Conservation (phyloP, 30 jellyfish, hydroid and myxozoan species). For the Aurelia aurita region DNA sequence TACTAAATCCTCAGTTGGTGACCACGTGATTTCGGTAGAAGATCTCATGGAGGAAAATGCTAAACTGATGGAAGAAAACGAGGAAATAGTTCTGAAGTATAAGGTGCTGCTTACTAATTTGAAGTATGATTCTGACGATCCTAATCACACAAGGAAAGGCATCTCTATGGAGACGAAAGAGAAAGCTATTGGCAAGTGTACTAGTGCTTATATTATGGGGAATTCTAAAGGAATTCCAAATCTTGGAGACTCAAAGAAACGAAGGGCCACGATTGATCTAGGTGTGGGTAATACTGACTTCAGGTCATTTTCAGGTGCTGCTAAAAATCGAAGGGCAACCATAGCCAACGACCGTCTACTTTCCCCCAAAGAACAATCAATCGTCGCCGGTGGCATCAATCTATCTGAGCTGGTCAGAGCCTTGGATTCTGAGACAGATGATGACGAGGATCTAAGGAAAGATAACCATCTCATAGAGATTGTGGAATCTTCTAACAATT, state of each 20-base stretch:
- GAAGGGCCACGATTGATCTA: no score
- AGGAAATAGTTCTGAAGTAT: conserved; percentile 23
- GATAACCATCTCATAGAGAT: neutral
- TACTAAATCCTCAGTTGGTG: conserved; percentile 24
- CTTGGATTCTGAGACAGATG: conserved; percentile 36
- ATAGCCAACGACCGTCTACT: no score
- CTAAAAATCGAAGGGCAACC: no score
- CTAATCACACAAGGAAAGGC: no score
- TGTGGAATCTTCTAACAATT: neutral
- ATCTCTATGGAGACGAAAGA: no score
- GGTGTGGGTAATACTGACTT: no score
- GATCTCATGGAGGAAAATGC: conserved; percentile 64
- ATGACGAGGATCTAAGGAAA: neutral
- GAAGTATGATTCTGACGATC: neutral
- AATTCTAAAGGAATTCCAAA: no score
- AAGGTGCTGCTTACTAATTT: neutral
- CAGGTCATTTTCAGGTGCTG: no score
- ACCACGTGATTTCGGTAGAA: conserved; percentile 40
- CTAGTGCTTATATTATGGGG: no score
- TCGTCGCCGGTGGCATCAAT: neutral
- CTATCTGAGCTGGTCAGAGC: conserved; percentile 20
- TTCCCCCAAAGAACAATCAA: no score
- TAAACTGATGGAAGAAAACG: conserved; percentile 49
- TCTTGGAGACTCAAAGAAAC: no score
- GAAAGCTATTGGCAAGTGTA: no score